Evolutionary conservation across 2,888 invertebrate genomes (phyloP).

Genomic region (Macaria liturata): DNA sequence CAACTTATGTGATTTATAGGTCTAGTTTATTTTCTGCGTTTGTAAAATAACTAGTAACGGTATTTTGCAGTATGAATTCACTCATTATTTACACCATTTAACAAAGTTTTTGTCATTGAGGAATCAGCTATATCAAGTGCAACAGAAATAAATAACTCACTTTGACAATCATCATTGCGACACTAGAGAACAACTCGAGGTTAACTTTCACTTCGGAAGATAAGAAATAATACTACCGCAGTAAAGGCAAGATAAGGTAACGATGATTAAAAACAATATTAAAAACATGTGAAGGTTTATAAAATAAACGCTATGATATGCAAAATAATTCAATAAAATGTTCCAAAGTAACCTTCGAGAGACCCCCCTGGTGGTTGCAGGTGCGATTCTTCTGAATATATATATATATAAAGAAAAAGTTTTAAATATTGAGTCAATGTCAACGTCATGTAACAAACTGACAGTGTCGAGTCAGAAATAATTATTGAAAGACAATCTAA

Average conservation of each 20-base stretch:
- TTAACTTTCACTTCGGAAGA: slow-evolving; percentile 17
- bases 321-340: slow-evolving; percentile 27
- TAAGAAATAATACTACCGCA: slow-evolving; percentile 19
- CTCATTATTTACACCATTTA: too few species aligned
- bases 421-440: too few species aligned
- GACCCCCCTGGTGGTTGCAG: slow-evolving; percentile 50
- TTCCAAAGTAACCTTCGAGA: slow-evolving; percentile 37
- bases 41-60: too few species aligned
- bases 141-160: neutral
- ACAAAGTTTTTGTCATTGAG: too few species aligned
- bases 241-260: slow-evolving; percentile 15
- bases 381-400: slow-evolving; percentile 33
- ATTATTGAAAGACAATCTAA: too few species aligned
- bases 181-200: slow-evolving; percentile 13
- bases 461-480: too few species aligned
- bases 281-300: neutral
- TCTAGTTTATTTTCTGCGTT: too few species aligned
- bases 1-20: too few species aligned
- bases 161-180: slow-evolving; percentile 8
- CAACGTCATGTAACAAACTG: too few species aligned
- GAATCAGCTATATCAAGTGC: neutral
- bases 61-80: too few species aligned
- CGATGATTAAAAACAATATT: slow-evolving; percentile 1
- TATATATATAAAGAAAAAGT: too few species aligned
- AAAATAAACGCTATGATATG: slow-evolving; percentile 8